These are phyloP conservation scores for Ennomos quercinarius DNA, from an alignment of 2,888 invertebrate genomes.

Conservation along the genomic window DNA sequence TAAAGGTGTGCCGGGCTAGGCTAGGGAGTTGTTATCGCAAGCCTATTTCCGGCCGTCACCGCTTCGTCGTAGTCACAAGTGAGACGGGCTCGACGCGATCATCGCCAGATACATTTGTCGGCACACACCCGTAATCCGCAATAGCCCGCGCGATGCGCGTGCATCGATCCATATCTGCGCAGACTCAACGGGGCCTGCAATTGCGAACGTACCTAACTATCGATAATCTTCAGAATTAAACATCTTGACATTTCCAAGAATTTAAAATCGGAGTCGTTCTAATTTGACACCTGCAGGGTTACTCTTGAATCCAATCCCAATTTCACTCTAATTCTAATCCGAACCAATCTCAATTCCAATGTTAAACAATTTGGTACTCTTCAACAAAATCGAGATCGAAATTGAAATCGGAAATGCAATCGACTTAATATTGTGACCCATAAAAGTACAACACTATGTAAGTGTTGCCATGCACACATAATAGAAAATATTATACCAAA, in stretches of 20 bases:
- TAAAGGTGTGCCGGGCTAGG: constrained; percentile 72
- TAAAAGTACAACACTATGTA: no score
- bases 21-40: constrained; percentile 80
- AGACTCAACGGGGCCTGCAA: constrained; percentile 68
- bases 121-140: constrained; percentile 59
- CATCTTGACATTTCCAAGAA: constrained; percentile 48
- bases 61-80: constrained; percentile 56
- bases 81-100: constrained; percentile 71
- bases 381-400: no score
- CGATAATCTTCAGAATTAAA: constrained; percentile 74
- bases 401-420: no score
- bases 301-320: no score
- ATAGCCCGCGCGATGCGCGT: constrained; percentile 59
- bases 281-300: constrained; percentile 56
- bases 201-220: constrained; percentile 55
- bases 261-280: constrained; percentile 43
- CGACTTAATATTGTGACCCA: no score
- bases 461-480: no score
- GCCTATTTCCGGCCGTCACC: constrained; percentile 83
- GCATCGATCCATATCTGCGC: constrained; percentile 69
- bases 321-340: no score
- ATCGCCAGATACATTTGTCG: constrained; percentile 83
- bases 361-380: no score
- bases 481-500: no score
- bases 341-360: no score